Evolutionary conservation across 2,113 vertebrate species (phyloP).

Genomic region (Cyphomyrus plagiostoma): DNA sequence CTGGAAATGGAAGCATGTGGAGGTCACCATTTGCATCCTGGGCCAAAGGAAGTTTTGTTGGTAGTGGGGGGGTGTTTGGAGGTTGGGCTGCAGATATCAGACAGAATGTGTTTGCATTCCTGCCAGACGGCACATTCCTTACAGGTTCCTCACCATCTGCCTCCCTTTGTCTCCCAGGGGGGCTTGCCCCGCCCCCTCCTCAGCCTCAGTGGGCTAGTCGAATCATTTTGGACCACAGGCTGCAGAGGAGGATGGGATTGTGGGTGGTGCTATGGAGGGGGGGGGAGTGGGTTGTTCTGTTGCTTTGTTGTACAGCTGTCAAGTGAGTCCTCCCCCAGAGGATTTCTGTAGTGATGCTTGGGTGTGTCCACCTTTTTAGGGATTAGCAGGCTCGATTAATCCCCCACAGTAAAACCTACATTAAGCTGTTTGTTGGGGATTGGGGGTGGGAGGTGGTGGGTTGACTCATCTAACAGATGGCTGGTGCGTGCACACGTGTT

Average conservation of each 20-base stretch:
- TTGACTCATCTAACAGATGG: neutral
- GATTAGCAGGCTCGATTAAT: neutral
- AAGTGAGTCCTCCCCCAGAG: neutral
- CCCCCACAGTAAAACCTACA: neutral
- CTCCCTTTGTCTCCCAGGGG: neutral
- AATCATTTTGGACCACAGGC: constrained; percentile 2
- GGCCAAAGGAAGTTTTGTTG: neutral
- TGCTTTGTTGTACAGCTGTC: constrained; percentile 14
- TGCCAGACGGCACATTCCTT: neutral
- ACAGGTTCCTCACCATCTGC: neutral
- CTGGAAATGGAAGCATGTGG: neutral
- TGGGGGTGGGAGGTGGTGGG: neutral
- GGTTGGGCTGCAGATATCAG: too few species aligned
- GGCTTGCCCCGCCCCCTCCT: neutral
- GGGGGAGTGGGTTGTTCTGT: neutral
- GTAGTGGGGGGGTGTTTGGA: neutral
- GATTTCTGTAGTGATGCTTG: neutral
- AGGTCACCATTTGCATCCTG: neutral
- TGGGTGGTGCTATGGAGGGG: neutral
- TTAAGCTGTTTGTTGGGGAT: neutral
- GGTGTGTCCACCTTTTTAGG: neutral
- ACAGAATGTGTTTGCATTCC: neutral
- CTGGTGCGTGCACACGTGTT: neutral
- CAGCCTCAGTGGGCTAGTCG: neutral
- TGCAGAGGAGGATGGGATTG: constrained; percentile 1